Conservation (phyloP, 2,888 invertebrate species). For the Stomorhina lunata region DNA sequence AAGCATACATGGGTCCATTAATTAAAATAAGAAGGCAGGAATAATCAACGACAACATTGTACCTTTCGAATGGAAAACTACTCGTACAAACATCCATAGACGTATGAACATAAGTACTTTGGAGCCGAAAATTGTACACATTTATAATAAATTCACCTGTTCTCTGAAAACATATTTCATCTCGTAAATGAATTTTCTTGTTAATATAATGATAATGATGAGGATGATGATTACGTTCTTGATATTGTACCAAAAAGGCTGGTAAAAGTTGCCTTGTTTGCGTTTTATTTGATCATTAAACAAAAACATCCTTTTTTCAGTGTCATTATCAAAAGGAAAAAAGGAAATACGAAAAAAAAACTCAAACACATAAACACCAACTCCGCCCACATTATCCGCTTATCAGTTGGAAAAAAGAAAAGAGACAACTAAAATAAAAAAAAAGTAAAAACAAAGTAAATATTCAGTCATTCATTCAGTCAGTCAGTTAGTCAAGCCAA, state of each 20-base stretch:
- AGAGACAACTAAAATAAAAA: too few relatives aligned
- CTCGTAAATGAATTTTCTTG: constrained; percentile 22
- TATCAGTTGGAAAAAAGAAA: constrained; percentile 38
- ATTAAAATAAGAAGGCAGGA: constrained; percentile 47
- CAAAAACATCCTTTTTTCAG: constrained; percentile 65
- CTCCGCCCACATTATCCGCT: constrained; percentile 70
- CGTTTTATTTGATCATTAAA: constrained; percentile 20
- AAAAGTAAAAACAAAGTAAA: constrained; percentile 1
- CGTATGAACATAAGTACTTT: background rate
- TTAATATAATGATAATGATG: background rate
- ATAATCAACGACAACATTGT: too few relatives aligned
- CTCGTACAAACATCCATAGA: background rate
- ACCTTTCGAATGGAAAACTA: constrained; percentile 21
- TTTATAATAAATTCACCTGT: constrained; percentile 55
- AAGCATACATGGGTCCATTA: constrained; percentile 60
- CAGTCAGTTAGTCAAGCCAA: background rate
- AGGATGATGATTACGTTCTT: background rate
- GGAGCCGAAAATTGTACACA: background rate
- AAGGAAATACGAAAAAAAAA: background rate
- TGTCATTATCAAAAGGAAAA: constrained; percentile 63
- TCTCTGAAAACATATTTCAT: constrained; percentile 49
- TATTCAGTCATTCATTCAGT: constrained; percentile 3
- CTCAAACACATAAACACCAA: constrained; percentile 35
- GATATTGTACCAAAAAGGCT: constrained; percentile 20
- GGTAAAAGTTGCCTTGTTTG: constrained; percentile 16